Evolutionary conservation across 1,140 invertebrate genomes (phyloP).

Genomic region (Bombus balteatus): DNA sequence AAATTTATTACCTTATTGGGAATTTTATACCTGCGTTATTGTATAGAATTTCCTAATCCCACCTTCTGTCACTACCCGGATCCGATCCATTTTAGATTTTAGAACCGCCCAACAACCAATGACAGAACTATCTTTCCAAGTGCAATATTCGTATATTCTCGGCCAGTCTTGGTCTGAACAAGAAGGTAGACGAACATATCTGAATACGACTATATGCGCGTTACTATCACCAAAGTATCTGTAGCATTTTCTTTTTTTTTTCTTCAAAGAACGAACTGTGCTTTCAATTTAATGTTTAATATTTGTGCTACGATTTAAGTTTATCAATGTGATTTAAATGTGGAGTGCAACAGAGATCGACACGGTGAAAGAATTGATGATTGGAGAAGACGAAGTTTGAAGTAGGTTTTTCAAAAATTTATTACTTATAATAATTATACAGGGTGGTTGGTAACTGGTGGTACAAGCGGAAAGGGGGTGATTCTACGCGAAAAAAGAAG

Average conservation of each 20-base stretch:
- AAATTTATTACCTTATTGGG: rapidly evolving
- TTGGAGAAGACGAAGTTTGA: background rate
- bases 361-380: too few relatives aligned
- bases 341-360: too few relatives aligned
- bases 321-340: background rate
- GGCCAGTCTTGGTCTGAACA: background rate
- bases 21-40: rapidly evolving
- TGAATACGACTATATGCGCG: background rate
- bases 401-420: background rate
- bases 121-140: background rate
- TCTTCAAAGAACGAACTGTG: too few relatives aligned
- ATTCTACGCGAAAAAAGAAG: too few relatives aligned
- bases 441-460: too few relatives aligned
- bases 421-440: too few relatives aligned
- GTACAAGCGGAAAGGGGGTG: too few relatives aligned
- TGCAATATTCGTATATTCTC: too few relatives aligned
- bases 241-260: background rate
- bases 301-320: background rate
- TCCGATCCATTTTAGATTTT: background rate
- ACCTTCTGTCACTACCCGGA: too few relatives aligned
- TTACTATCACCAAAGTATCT: background rate
- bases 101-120: background rate
- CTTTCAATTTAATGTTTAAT: background rate
- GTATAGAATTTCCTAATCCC: background rate
- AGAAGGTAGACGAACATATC: background rate